Percentiles rank a stretch among this genome's conserved stretches.
Conservation (phyloP, 92 coral and sea anemone genomes). For the Phenganax stokvisi region DNA sequence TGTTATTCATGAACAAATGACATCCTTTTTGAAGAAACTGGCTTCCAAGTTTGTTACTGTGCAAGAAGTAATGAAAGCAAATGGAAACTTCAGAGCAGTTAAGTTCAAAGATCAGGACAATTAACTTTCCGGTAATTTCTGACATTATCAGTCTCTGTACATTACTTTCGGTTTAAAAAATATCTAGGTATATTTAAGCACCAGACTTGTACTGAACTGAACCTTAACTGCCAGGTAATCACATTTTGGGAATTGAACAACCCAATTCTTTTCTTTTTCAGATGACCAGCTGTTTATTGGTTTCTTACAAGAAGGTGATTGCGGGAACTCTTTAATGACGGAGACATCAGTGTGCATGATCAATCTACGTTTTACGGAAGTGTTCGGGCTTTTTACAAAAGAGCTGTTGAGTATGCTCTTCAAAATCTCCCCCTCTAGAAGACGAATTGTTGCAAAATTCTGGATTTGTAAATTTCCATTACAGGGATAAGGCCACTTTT, state of each 20-base stretch:
- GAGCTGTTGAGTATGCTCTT: slow-evolving; percentile 49
- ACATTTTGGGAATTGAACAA: not conserved
- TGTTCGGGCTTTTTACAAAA: slow-evolving; percentile 44
- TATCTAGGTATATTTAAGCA: no score
- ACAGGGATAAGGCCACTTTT: slow-evolving; percentile 40
- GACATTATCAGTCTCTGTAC: no score
- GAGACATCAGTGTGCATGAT: slow-evolving; percentile 37
- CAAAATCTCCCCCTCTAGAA: slow-evolving; percentile 47
- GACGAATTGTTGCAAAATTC: slow-evolving; percentile 48
- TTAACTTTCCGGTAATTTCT: no score
- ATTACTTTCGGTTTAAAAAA: no score
- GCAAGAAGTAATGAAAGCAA: not conserved
- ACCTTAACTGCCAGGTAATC: no score
- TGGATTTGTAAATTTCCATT: slow-evolving; percentile 43
- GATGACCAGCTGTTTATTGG: slow-evolving; percentile 47
- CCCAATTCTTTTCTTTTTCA: slow-evolving; percentile 6
- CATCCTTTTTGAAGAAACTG: not conserved
- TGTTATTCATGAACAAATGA: slow-evolving; percentile 9
- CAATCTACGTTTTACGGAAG: slow-evolving; percentile 38
- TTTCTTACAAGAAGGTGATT: slow-evolving; percentile 42
- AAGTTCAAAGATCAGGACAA: no score
- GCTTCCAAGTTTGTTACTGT: not conserved
- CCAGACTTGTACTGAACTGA: no score
- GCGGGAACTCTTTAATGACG: slow-evolving; percentile 36
- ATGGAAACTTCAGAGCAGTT: not conserved